Conservation (phyloP, 1,140 invertebrate genomes). For the Mactra quadrangularis region DNA sequence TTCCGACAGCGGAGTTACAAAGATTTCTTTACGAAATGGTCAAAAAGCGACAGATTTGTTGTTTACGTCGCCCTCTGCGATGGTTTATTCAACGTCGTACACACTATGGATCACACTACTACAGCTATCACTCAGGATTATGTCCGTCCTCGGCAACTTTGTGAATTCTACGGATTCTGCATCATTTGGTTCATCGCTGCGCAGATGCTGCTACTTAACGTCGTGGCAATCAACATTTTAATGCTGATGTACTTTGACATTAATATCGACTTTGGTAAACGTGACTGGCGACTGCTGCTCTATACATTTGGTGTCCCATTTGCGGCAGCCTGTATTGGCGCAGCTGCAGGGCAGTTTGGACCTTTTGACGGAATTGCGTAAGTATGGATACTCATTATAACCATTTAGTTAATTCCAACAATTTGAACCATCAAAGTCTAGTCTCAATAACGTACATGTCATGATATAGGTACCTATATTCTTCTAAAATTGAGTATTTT, state of each 20-base stretch:
- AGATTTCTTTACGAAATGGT: conserved; percentile 40
- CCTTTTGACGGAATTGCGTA: conserved; percentile 49
- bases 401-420: too few relatives aligned
- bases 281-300: conserved; percentile 36
- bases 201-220: conserved; percentile 51
- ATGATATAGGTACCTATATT: too few relatives aligned
- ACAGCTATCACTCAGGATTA: conserved; percentile 21
- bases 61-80: conserved; percentile 56
- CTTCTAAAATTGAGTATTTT: too few relatives aligned
- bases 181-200: conserved; percentile 42
- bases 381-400: too few relatives aligned
- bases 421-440: too few relatives aligned
- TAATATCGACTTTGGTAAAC: conserved; percentile 39
- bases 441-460: too few relatives aligned
- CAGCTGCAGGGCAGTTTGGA: conserved; percentile 27
- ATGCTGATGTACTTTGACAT: conserved; percentile 52
- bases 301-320: conserved; percentile 53
- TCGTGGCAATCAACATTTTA: conserved; percentile 53
- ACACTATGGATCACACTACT: conserved; percentile 38
- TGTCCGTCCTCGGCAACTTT: conserved; percentile 45
- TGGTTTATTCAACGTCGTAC: conserved; percentile 47
- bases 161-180: conserved; percentile 56
- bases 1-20: conserved; percentile 24
- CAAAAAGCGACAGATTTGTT: conserved; percentile 52
- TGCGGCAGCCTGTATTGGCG: conserved; percentile 24